A percentile compares a stretch with the other conserved stretches of the same genome.
Evolutionary conservation across 2,888 invertebrate species (phyloP).

Genomic region (Galerucella calmariensis): DNA sequence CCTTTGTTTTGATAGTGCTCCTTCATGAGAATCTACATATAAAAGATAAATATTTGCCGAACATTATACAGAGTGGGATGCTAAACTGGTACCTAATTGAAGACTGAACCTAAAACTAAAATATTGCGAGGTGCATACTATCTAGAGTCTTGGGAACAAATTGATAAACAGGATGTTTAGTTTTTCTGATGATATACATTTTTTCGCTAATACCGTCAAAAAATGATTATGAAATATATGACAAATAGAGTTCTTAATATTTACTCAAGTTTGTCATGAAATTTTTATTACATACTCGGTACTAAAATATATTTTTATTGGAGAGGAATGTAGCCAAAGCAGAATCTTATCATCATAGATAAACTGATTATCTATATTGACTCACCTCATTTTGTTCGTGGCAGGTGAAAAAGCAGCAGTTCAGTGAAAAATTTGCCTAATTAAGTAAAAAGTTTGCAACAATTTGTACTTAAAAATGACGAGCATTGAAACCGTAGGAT

Average conservation of each 20-base stretch:
- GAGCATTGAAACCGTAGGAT: constrained; percentile 82
- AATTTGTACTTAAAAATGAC: constrained; percentile 72
- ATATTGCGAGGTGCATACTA: no score
- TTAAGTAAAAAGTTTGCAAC: constrained; percentile 18
- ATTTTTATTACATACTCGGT: constrained; percentile 21
- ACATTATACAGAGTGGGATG: no score
- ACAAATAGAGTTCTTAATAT: constrained; percentile 3
- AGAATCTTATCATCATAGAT: constrained; percentile 44
- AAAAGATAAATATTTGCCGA: no score
- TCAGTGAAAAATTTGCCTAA: constrained; percentile 28
- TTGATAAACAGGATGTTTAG: no score
- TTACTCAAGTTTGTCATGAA: constrained; percentile 27
- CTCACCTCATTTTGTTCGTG: constrained; percentile 48
- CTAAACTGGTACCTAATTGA: no score
- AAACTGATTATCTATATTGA: constrained; percentile 42
- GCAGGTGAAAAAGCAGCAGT: constrained; percentile 42
- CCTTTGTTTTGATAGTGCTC: no score
- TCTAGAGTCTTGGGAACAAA: no score
- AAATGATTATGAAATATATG: not conserved
- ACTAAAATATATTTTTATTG: constrained; percentile 20
- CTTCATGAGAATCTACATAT: no score
- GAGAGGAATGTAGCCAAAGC: constrained; percentile 22
- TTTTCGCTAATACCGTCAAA: not conserved
- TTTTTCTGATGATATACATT: no score
- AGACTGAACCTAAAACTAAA: no score